A percentile compares a stretch with the other conserved stretches of the same genome.
Evolutionary conservation across 35 echinoderm and acorn worm species (phyloP).

Genomic region (Diadema setosum): DNA sequence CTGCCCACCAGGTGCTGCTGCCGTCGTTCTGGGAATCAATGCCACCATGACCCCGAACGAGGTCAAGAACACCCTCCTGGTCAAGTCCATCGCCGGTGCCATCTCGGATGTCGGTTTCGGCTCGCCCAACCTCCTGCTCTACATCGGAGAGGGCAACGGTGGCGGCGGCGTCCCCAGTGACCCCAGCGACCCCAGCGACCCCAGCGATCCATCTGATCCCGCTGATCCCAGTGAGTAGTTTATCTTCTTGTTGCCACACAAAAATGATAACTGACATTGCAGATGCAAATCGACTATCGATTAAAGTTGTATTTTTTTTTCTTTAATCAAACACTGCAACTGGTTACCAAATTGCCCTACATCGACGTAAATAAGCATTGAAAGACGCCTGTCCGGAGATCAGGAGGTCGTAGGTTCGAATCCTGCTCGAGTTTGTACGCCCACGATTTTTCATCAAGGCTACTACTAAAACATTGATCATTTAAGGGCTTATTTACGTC

Average conservation of each 20-base stretch:
- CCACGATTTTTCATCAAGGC: too few relatives aligned
- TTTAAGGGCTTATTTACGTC: too few relatives aligned
- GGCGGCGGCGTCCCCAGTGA: neutral
- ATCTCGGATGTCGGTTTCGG: constrained; percentile 4
- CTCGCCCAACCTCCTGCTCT: constrained; percentile 43
- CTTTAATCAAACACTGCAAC: too few relatives aligned
- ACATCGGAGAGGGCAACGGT: constrained; percentile 19
- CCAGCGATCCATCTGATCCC: neutral
- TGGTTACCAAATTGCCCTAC: too few relatives aligned
- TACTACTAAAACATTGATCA: too few relatives aligned
- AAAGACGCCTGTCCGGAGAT: too few relatives aligned
- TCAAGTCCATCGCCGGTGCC: constrained; percentile 16
- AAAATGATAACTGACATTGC: too few relatives aligned
- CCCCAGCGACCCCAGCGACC: neutral
- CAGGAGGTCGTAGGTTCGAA: too few relatives aligned
- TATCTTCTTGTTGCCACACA: neutral
- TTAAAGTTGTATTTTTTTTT: too few relatives aligned
- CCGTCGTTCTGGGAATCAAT: constrained; percentile 34
- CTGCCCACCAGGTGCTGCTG: constrained; percentile 43
- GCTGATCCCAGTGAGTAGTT: neutral
- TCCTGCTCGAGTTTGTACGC: too few relatives aligned
- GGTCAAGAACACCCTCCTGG: neutral
- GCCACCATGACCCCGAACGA: constrained; percentile 20
- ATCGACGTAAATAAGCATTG: too few relatives aligned
- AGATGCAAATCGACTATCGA: too few relatives aligned